phyloP scores from a whole-genome alignment of 1,140 invertebrate genomes.

The Tetramorium simillimum region DNA sequence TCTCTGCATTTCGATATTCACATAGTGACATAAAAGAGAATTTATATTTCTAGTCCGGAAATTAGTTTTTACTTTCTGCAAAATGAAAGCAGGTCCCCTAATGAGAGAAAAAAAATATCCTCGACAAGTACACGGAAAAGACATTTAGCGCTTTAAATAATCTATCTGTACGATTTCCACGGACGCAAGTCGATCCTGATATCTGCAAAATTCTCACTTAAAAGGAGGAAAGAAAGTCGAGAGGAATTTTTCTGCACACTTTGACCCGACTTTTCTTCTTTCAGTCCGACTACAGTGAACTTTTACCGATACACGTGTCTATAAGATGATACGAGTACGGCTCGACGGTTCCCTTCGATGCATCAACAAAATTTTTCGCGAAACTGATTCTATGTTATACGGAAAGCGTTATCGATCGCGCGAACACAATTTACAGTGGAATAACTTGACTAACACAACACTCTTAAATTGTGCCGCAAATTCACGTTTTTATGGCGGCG shows the following conservation, averaged over 20 bases:
- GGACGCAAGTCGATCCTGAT: slow-evolving; percentile 24
- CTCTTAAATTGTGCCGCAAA: slow-evolving; percentile 1
- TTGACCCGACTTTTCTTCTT: slow-evolving; percentile 14
- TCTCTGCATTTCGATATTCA: background rate
- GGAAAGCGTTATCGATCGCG: slow-evolving; percentile 4
- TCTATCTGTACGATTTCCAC: slow-evolving; percentile 18
- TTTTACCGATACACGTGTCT: slow-evolving; percentile 49
- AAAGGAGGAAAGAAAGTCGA: background rate
- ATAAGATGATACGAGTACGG: background rate
- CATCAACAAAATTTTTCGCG: slow-evolving; percentile 33
- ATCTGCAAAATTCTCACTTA: slow-evolving; percentile 38
- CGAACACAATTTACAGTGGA: background rate
- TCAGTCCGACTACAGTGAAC: slow-evolving; percentile 3
- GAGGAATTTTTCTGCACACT: slow-evolving; percentile 22
- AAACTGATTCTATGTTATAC: slow-evolving; percentile 15
- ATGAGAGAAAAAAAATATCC: slow-evolving; percentile 1
- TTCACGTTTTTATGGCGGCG: background rate
- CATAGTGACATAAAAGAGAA: background rate
- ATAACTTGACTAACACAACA: background rate
- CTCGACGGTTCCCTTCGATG: background rate
- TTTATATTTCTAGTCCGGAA: background rate
- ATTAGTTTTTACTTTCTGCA: background rate
- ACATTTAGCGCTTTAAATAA: slow-evolving; percentile 42
- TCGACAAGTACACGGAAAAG: slow-evolving; percentile 21
- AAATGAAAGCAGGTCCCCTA: background rate